Base-by-base conservation (phyloP, 2,113 vertebrate genomes). In the Cathartes aura region DNA sequence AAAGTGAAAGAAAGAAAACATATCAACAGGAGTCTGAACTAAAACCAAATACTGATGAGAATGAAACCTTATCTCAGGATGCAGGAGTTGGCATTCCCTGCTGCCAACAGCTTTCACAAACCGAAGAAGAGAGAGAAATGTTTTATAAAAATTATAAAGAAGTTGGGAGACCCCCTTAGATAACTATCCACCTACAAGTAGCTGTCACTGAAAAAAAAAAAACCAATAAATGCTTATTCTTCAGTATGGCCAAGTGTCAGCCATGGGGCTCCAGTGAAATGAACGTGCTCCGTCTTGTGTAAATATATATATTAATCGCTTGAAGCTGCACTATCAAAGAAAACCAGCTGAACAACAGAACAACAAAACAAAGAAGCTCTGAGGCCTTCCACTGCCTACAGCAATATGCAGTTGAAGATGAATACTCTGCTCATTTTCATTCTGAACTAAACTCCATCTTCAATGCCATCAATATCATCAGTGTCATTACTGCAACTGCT, bases 401-500 rank as follows among this genome's bases (percentile, higher is more conserved):
- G 95, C 78, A 66, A 60, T 85, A 42, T 21, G 15, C 71, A 93
- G 89, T 59, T 92, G 60, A 96, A 91, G 93, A 95, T 82, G 83
- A 95, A 92, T 84, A 68, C 43, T 95, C 80, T 88, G 86, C 90
- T 97, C 81, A 94, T 97, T 97, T 94, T 90, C 85, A 95, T 96
- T 97, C 95, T 79, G 81, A 96, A 78, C 58, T 79, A 76, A 94
- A 94, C 64, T 58, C 93, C 58, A 79, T 94, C 95, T 95, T 94
- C 97, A 96, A 67, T 88, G 94, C 67, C 95, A 97, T 97, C 96
- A 97, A 92, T 97, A 97, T 93, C 85, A 96, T 93, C 91, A 93
- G 80, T 88, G 81, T 92, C 95, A 95, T 95, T 96, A 94, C 56
- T 53, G 73, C 84, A 96, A 96, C 80, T 94, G 90, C 95, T 89